These are phyloP conservation scores for Bubo bubo DNA, from an alignment of 2,113 vertebrate species.

Conservation along the genomic window DNA sequence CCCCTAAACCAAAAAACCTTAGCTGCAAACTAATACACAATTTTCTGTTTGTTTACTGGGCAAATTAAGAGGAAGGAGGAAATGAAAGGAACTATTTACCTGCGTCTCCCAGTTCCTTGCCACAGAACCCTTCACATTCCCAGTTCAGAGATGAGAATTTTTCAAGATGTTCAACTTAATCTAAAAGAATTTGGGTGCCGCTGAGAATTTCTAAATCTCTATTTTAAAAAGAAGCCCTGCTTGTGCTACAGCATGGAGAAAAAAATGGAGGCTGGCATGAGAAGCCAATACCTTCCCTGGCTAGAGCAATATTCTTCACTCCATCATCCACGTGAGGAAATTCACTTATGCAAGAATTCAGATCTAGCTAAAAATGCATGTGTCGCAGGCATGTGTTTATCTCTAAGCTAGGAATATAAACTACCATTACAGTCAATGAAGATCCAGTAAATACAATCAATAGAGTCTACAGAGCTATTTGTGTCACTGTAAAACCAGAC, in stretches of 20 bases:
- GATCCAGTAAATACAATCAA: neutral
- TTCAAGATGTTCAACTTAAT: neutral
- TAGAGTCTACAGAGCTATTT: neutral
- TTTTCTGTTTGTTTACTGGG: neutral
- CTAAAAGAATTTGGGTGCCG: neutral
- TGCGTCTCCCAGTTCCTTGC: neutral
- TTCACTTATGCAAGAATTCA: neutral
- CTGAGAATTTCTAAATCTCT: neutral
- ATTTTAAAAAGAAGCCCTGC: neutral
- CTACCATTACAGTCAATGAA: neutral
- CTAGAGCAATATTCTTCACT: neutral
- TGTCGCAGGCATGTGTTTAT: neutral
- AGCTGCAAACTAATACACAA: neutral
- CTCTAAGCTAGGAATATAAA: neutral
- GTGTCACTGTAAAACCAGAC: neutral
- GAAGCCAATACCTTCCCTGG: neutral
- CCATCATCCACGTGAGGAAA: neutral
- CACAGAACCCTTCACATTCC: neutral
- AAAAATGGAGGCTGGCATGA: neutral
- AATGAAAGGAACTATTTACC: neutral
- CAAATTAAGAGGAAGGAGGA: neutral
- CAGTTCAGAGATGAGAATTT: neutral
- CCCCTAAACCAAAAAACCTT: neutral
- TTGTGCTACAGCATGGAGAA: neutral
- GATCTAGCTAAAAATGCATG: fast-evolving